Evolutionary conservation across 2,797 vertebrate genomes (phyloP).

Genomic region (Neosalanx taihuensis): DNA sequence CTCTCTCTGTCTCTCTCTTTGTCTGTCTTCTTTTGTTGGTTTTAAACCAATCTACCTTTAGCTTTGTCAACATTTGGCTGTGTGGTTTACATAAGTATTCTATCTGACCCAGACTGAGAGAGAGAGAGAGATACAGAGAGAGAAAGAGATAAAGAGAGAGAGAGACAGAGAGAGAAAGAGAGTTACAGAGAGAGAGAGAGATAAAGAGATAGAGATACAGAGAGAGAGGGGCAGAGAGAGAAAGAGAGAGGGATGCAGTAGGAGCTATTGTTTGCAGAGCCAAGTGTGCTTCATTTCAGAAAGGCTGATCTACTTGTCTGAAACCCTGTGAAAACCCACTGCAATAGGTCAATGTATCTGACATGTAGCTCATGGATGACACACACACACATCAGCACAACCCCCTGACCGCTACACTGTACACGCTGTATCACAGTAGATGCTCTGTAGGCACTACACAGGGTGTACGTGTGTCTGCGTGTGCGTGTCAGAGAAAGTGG

Average conservation of each 20-base stretch:
- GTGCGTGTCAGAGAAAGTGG: not conserved
- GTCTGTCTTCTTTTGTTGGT: constrained; percentile 9
- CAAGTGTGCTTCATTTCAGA: constrained; percentile 66
- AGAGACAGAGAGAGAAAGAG: constrained; percentile 30
- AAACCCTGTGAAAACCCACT: constrained; percentile 59
- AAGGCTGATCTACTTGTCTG: constrained; percentile 62
- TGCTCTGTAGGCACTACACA: not conserved
- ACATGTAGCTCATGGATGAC: not conserved
- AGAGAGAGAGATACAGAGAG: constrained; percentile 24
- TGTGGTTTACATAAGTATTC: constrained; percentile 70
- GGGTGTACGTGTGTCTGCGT: not conserved
- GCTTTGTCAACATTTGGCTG: constrained; percentile 55
- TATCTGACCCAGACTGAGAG: constrained; percentile 44
- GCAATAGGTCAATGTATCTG: constrained; percentile 47
- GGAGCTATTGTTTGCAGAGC: constrained; percentile 43
- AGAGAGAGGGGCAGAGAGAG: constrained; percentile 26
- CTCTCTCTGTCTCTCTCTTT: constrained; percentile 37
- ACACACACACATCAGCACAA: constrained; percentile 26
- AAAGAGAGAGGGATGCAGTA: constrained; percentile 33
- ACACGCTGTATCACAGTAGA: constrained; percentile 3
- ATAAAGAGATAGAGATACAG: not conserved
- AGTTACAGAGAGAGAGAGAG: constrained; percentile 36
- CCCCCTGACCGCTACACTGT: constrained; percentile 32
- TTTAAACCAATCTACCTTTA: constrained; percentile 60
- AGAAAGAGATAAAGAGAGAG: constrained; percentile 33